Base-by-base conservation (phyloP, 2,797 vertebrate species). In the Neosalanx taihuensis region DNA sequence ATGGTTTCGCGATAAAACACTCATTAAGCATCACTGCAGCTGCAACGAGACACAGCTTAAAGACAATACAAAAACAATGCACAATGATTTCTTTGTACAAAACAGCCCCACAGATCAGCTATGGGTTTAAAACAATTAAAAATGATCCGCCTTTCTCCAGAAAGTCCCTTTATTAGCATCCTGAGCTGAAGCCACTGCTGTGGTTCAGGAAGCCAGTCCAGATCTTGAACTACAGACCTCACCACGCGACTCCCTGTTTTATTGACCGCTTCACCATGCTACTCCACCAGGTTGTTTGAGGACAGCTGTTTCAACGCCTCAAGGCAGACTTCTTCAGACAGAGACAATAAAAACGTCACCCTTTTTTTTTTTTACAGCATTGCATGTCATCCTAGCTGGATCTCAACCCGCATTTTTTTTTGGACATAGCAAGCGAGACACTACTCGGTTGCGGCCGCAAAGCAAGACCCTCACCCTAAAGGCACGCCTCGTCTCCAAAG, bases 21-120 rank as follows among this genome's bases (percentile, higher is more conserved):
- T 61, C 23, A 76, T 71, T 15, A 31, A 41, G 30, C 75, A 78
- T 76, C 81, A n/a, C 9, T 61, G 29, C 56, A 60, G 31, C 79
- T 84, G 81, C 72, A 85, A 70, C 13, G 72, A 69, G 62, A 64
- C 67, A 31, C 68, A 74, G 62, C 20, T 73, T 69, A 68, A 37
- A 29, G 59, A 71, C 60, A 80, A 68, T 70, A 62, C 70, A 79
- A 83, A 49, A 74, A 70, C 72, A 33, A 76, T 68, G 56, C 58
- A 26, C 23, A 74, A 64, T 46, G 57, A 74, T 72, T 79, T 67
- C 63, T 57, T 81, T 64, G 67, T 37, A 30, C 53, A 67, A 56
- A 58, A 56, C 10, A 46, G 41, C 41, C 41, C 41, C 12, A 46
- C 41, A 64, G 63, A 46, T 10, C 5, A 62, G 31, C 30, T 12